Conservation (phyloP, 2,888 invertebrate species). For the Hypolimnas misippus region DNA sequence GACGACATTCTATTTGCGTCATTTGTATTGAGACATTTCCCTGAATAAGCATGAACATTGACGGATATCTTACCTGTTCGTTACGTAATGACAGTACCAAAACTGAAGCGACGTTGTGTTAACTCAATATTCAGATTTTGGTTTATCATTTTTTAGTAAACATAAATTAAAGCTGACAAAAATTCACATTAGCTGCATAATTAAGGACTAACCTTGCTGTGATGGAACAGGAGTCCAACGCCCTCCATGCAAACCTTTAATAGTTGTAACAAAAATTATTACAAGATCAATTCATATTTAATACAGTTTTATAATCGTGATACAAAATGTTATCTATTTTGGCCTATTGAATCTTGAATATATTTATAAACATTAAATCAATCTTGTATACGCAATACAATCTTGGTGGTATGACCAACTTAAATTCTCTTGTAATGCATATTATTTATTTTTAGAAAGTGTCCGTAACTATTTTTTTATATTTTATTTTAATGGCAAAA, state of each 20-base stretch:
- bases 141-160: constrained; percentile 62
- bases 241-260: constrained; percentile 98
- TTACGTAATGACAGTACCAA: constrained; percentile 59
- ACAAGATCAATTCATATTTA: neutral
- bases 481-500: too few relatives aligned
- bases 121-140: constrained; percentile 53
- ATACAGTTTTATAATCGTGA: neutral
- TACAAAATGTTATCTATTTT: too few relatives aligned
- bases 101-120: constrained; percentile 45
- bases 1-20: constrained; percentile 57
- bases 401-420: too few relatives aligned
- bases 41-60: constrained; percentile 73
- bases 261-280: constrained; percentile 12
- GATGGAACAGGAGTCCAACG: constrained; percentile 98
- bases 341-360: neutral
- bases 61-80: constrained; percentile 73
- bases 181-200: constrained; percentile 51
- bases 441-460: too few relatives aligned
- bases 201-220: constrained; percentile 95
- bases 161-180: constrained; percentile 73
- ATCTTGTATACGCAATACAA: too few relatives aligned
- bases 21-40: constrained; percentile 59
- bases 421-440: too few relatives aligned
- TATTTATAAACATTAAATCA: too few relatives aligned
- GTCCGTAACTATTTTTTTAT: too few relatives aligned